phyloP scores from a whole-genome alignment of 2,888 invertebrate species.

The Pecten maximus region DNA sequence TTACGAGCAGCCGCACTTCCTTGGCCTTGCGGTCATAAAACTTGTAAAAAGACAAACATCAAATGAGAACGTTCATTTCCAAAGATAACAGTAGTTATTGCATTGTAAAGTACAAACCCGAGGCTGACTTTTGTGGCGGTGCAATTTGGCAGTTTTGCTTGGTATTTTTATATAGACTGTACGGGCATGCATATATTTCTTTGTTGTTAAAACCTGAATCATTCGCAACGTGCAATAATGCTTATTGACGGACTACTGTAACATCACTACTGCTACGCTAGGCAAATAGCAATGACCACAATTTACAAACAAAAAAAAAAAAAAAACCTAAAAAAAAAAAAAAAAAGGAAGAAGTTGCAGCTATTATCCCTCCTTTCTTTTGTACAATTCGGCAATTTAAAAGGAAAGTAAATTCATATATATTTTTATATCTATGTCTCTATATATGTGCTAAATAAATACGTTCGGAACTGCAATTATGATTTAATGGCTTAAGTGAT shows the following conservation, averaged over 20 bases:
- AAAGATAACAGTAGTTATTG: slow-evolving; percentile 15
- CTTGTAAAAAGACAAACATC: slow-evolving; percentile 4
- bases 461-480: too few species aligned
- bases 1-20: neutral
- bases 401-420: too few species aligned
- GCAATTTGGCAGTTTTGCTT: neutral
- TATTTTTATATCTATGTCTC: too few species aligned
- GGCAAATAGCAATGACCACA: too few species aligned
- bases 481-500: too few species aligned
- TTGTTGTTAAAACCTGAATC: neutral
- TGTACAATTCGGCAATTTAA: too few species aligned
- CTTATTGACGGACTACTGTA: neutral
- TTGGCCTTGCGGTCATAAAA: neutral
- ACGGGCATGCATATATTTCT: neutral
- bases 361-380: too few species aligned
- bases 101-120: neutral
- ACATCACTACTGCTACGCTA: too few species aligned
- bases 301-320: too few species aligned
- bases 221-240: neutral
- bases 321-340: too few species aligned
- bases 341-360: too few species aligned
- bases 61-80: neutral
- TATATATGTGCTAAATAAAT: too few species aligned
- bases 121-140: neutral
- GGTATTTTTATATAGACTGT: neutral